These are phyloP conservation scores for Camponotus vicinus DNA, from an alignment of 1,140 invertebrate species.

Conservation along the genomic window DNA sequence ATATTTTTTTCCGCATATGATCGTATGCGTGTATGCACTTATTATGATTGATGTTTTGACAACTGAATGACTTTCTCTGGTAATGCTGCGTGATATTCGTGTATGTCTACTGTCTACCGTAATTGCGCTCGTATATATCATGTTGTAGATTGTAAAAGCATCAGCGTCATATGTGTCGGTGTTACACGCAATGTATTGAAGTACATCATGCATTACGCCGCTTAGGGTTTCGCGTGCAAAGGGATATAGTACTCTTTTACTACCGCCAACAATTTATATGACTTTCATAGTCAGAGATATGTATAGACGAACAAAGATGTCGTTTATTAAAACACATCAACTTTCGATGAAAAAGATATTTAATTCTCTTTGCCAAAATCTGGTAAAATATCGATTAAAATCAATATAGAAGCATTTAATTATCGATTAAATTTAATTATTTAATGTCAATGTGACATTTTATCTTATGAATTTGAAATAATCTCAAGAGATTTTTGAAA, in stretches of 20 bases:
- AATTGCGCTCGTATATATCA: conserved; percentile 32
- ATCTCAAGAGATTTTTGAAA: no score
- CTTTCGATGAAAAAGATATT: not conserved
- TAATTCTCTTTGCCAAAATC: not conserved
- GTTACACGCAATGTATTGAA: conserved; percentile 64
- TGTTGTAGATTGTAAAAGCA: conserved; percentile 60
- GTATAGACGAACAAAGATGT: not conserved
- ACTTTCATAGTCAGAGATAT: conserved; percentile 33
- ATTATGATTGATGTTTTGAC: conserved; percentile 14
- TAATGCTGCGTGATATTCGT: not conserved
- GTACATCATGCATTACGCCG: not conserved
- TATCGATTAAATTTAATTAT: not conserved
- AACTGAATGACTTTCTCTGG: not conserved
- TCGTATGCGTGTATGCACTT: not conserved
- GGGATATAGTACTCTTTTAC: conserved; percentile 38
- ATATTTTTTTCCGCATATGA: not conserved
- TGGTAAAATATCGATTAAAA: not conserved
- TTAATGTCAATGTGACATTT: not conserved
- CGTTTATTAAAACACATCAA: not conserved
- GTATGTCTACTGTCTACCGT: not conserved
- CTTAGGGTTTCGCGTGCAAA: conserved; percentile 11
- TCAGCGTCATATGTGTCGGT: conserved; percentile 64
- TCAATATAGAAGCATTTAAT: conserved; percentile 2
- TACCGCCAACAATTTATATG: conserved; percentile 5
- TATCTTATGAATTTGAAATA: not conserved